Conservation (phyloP, 2,113 vertebrate genomes). For the Saccopteryx bilineata region DNA sequence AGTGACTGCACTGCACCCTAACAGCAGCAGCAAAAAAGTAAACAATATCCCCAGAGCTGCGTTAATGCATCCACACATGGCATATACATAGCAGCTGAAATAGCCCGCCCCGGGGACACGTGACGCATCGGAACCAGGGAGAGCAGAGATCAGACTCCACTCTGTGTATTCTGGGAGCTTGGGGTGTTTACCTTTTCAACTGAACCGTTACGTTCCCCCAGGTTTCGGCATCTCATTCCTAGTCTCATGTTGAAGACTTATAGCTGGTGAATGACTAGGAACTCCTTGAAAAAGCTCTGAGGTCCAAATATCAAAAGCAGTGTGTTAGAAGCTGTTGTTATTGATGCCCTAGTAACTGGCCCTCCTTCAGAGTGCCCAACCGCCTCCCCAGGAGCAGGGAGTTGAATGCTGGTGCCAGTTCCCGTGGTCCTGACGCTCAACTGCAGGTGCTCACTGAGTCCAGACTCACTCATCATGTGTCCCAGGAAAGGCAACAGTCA, state of each 20-base stretch:
- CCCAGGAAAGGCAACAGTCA: constrained; percentile 51
- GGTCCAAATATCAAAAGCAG: constrained; percentile 66
- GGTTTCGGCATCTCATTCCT: constrained; percentile 54
- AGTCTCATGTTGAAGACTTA: constrained; percentile 7
- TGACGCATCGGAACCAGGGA: neutral
- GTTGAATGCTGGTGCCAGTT: constrained; percentile 63
- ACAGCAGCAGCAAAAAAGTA: neutral
- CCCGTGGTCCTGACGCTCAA: constrained; percentile 58
- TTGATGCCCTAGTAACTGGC: constrained; percentile 59
- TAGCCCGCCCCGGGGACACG: neutral
- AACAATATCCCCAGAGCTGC: neutral
- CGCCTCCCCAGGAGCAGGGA: constrained; percentile 57
- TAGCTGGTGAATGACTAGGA: constrained; percentile 58
- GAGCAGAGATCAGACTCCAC: neutral
- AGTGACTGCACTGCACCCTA: neutral
- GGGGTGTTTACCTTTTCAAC: constrained; percentile 11
- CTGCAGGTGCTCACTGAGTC: constrained; percentile 73
- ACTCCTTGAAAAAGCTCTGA: constrained; percentile 70
- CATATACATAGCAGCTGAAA: neutral
- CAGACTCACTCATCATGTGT: constrained; percentile 63
- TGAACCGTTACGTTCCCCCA: neutral
- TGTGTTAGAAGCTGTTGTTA: constrained; percentile 73
- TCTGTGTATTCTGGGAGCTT: neutral
- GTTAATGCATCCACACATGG: neutral
- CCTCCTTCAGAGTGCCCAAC: constrained; percentile 60